phyloP scores from a whole-genome alignment of 64 coral and sea anemone genomes.

The Stichodactyla helianthus region DNA sequence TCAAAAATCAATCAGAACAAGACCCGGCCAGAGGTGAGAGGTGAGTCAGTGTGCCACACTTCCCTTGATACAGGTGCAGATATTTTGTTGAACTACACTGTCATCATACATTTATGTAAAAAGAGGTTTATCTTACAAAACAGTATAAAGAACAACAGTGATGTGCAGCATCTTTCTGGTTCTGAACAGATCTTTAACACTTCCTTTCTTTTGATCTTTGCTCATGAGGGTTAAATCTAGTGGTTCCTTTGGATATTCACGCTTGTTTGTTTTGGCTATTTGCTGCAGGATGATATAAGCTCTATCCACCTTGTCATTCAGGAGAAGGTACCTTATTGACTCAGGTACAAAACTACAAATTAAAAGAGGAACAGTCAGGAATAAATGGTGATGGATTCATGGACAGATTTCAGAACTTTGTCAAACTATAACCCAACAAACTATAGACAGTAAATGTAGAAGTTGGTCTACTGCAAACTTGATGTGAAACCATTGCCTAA shows the following conservation, averaged over 20 bases:
- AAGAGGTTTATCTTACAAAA: conserved; percentile 33
- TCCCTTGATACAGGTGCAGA: too few species aligned
- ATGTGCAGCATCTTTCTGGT: conserved; percentile 43
- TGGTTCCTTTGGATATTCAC: conserved; percentile 38
- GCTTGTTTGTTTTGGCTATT: conserved; percentile 40
- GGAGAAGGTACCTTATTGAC: conserved; percentile 44
- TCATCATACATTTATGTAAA: background rate
- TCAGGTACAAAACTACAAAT: conserved; percentile 45
- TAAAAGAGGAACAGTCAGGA: background rate
- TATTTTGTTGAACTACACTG: background rate
- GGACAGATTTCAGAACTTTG: too few species aligned
- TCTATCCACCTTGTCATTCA: conserved; percentile 13
- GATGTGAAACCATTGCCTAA: too few species aligned
- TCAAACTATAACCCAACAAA: too few species aligned
- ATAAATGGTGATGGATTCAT: background rate
- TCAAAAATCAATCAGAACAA: too few species aligned
- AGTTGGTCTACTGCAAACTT: too few species aligned
- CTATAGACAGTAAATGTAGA: too few species aligned
- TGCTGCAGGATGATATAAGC: conserved; percentile 17
- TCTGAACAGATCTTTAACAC: conserved; percentile 33
- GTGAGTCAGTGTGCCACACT: too few species aligned
- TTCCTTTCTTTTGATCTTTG: conserved; percentile 35
- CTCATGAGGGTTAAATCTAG: conserved; percentile 13
- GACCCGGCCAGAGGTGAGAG: too few species aligned
- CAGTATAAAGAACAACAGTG: conserved; percentile 37